Percentiles rank a stretch among this genome's conserved stretches.
Conservation (phyloP, 2,113 vertebrate species). For the Oryzias melastigma region DNA sequence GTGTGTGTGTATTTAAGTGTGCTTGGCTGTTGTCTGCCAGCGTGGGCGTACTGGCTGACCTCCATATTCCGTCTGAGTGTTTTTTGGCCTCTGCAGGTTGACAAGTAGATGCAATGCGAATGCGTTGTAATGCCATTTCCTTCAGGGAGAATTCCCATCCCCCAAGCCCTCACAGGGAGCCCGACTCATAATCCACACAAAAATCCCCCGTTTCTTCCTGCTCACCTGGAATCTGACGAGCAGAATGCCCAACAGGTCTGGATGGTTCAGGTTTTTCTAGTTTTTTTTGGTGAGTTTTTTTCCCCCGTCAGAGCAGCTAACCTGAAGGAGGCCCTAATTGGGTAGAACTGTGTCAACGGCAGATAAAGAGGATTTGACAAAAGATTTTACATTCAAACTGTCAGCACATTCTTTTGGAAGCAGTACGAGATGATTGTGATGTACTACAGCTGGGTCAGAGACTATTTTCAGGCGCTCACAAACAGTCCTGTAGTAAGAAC, state of each 20-base stretch:
- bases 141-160: constrained; percentile 41
- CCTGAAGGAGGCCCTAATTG: constrained; percentile 4
- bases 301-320: constrained; percentile 4
- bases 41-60: constrained; percentile 65
- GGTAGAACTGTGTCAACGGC: constrained; percentile 2
- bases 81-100: constrained; percentile 58
- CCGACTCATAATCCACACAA: constrained; percentile 19
- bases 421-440: no score
- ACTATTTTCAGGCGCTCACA: no score
- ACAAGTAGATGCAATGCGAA: constrained; percentile 67
- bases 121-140: constrained; percentile 49
- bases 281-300: not conserved
- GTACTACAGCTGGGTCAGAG: no score
- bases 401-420: no score
- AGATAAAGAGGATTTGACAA: constrained; percentile 2
- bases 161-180: constrained; percentile 18
- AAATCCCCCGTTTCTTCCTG: constrained; percentile 22
- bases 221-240: constrained; percentile 49
- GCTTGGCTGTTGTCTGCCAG: constrained; percentile 43
- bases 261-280: constrained; percentile 14
- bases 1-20: constrained; percentile 33
- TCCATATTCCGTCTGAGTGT: constrained; percentile 59
- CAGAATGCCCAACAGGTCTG: constrained; percentile 16
- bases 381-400: no score
- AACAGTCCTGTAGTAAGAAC: no score